These are phyloP conservation scores for Hydrophis major DNA, from an alignment of 2,797 vertebrate species.

Conservation along the genomic window DNA sequence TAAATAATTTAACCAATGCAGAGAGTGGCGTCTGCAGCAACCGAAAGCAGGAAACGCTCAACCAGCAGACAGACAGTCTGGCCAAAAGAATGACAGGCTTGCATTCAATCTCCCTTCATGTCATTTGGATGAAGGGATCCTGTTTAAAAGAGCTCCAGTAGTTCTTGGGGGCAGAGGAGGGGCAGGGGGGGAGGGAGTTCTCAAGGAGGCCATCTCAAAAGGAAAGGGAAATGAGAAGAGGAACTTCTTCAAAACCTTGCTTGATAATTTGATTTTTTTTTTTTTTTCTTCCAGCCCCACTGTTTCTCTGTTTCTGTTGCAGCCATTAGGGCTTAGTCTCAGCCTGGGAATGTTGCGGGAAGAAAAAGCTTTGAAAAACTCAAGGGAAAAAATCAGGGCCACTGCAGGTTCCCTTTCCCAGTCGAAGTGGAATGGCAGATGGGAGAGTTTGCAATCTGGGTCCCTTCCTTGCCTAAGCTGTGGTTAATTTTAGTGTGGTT, in stretches of 20 bases:
- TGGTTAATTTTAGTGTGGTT: background rate
- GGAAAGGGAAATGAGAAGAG: slow-evolving; percentile 23
- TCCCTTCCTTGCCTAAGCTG: background rate
- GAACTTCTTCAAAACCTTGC: background rate
- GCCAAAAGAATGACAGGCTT: slow-evolving; percentile 50
- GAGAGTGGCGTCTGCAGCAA: slow-evolving; percentile 55
- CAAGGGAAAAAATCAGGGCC: background rate
- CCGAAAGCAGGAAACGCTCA: slow-evolving; percentile 56
- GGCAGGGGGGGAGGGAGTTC: background rate
- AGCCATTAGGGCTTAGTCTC: background rate
- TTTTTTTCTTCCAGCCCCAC: too few relatives aligned
- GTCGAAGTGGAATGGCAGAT: background rate
- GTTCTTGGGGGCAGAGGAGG: background rate
- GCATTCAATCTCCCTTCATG: slow-evolving; percentile 54
- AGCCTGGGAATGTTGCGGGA: background rate
- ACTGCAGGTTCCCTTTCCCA: background rate
- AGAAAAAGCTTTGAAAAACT: background rate
- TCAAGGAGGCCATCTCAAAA: slow-evolving; percentile 40
- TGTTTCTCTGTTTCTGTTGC: background rate
- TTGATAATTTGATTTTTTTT: background rate
- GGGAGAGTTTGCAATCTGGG: background rate
- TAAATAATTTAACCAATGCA: slow-evolving; percentile 61
- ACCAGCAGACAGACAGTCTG: slow-evolving; percentile 68
- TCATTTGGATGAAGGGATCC: slow-evolving; percentile 54
- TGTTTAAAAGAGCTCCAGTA: slow-evolving; percentile 43